A percentile compares a stretch with the other conserved stretches of the same genome.
These are phyloP conservation scores for Hystrix cristata DNA, from an alignment of 2,113 vertebrate genomes.

Conservation along the genomic window DNA sequence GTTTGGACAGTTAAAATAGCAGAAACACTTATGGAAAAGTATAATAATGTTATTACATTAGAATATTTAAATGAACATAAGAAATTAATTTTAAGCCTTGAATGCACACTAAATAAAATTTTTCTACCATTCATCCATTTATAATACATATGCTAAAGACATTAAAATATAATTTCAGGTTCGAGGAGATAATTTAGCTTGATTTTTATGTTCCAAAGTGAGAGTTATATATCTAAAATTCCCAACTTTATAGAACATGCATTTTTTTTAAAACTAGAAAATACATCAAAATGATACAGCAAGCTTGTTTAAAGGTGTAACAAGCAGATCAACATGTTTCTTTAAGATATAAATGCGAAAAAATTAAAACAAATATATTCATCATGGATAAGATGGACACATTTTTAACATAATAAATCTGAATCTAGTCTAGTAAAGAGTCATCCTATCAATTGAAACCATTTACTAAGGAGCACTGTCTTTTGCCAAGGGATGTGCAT, in stretches of 20 bases:
- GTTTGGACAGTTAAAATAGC: background rate
- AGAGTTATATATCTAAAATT: background rate
- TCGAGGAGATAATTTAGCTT: background rate
- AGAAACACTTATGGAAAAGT: conserved; percentile 45
- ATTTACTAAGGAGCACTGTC: background rate
- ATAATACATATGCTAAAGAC: background rate
- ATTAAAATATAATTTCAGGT: conserved; percentile 23
- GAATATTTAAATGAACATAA: background rate
- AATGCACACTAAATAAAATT: background rate
- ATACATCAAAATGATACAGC: background rate
- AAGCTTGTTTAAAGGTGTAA: background rate
- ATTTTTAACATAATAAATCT: background rate
- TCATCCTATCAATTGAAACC: background rate
- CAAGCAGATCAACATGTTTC: background rate
- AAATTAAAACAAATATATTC: background rate
- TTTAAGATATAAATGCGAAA: background rate
- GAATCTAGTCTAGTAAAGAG: background rate
- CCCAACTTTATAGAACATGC: background rate
- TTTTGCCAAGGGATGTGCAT: background rate
- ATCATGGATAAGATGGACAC: background rate
- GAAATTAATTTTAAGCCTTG: background rate
- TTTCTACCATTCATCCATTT: background rate
- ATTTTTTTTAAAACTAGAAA: conserved; percentile 37
- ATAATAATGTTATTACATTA: background rate
- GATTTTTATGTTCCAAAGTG: background rate